Conservation (phyloP, 2,888 invertebrate species). For the Trilocha varians region DNA sequence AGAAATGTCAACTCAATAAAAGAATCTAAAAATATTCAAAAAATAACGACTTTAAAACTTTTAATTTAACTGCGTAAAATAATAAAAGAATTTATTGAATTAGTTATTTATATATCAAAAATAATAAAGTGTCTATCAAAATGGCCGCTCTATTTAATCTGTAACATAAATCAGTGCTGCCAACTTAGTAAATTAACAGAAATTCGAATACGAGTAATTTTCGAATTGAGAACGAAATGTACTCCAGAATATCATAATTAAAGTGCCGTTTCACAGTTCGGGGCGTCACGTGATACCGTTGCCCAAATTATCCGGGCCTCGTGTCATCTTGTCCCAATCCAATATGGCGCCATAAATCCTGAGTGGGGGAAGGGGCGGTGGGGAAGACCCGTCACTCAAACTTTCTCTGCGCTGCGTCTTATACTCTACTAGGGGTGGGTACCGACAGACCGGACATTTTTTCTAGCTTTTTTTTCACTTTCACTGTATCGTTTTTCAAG, state of each 20-base stretch:
- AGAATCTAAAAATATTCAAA: too few relatives aligned
- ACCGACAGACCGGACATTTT: slow-evolving; percentile 47
- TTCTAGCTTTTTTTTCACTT: slow-evolving; percentile 24
- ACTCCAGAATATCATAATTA: slow-evolving; percentile 66
- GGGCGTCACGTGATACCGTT: slow-evolving; percentile 68
- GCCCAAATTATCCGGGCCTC: slow-evolving; percentile 73
- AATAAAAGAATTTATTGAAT: too few relatives aligned
- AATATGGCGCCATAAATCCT: slow-evolving; percentile 74
- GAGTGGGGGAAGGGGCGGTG: slow-evolving; percentile 41
- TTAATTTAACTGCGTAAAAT: too few relatives aligned
- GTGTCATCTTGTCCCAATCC: slow-evolving; percentile 75
- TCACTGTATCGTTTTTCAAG: too few relatives aligned
- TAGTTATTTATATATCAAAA: too few relatives aligned
- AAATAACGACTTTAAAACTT: too few relatives aligned
- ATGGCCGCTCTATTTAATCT: neutral
- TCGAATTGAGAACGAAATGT: slow-evolving; percentile 22
- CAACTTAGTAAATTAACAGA: neutral
- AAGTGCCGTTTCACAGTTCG: slow-evolving; percentile 63
- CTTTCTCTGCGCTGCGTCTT: slow-evolving; percentile 73
- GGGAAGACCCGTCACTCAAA: slow-evolving; percentile 72
- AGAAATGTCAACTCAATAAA: too few relatives aligned
- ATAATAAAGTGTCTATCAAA: too few relatives aligned
- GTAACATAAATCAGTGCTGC: neutral
- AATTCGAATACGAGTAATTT: neutral
- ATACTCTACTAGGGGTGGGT: slow-evolving; percentile 63